Evolutionary conservation across 2,888 invertebrate species (phyloP), one percentile per base, ranked within the genome.

Genomic region (Mesochorus sp.): DNA sequence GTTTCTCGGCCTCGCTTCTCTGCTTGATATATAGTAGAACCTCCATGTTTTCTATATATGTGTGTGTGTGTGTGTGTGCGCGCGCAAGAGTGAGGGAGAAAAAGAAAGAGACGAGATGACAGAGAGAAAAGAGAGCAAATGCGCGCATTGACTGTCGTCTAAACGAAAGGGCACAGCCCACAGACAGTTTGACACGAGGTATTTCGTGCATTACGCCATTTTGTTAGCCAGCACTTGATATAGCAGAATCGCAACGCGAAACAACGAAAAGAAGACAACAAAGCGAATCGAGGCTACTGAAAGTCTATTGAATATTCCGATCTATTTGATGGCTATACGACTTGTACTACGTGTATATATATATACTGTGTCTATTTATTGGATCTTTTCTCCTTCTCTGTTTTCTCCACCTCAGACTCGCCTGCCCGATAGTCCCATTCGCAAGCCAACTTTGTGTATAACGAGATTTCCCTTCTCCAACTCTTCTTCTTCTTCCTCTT

Each of bases 291-390:
- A 68, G 77, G 72, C 77, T 68, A 67, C 61, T 47, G 71, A 8
- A 42, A 72, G 47, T 55, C 59, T 73, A 77, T 77, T 68, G 77
- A 73, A 77, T 77, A 76, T 66, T 76, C 61, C 44, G 70, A 24
- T 24, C 64, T 59, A 51, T 57, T 51, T 51, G 17, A 42, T 31
- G n/a, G 37, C 59, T 21, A 14, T 26, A 57, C 21, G n/a, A 28
- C 10, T 4, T 1, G 4, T 37, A 21, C 64, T 12, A 37, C 6
- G 6, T 24, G 14, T 21, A 24, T 26, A 24, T n/a, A 8, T 39
- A 14, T 14, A 37, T 31, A 28, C 17, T 26, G 8, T 47, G 14
- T 12, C 12, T 73, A 28, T 37, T 19, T n/a, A n/a, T n/a, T n/a
- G n/a, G n/a, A n/a, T n/a, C n/a, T n/a, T n/a, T n/a, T 39, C 31